Conservation (phyloP, 2,113 vertebrate genomes). For the Scatophagus argus region DNA sequence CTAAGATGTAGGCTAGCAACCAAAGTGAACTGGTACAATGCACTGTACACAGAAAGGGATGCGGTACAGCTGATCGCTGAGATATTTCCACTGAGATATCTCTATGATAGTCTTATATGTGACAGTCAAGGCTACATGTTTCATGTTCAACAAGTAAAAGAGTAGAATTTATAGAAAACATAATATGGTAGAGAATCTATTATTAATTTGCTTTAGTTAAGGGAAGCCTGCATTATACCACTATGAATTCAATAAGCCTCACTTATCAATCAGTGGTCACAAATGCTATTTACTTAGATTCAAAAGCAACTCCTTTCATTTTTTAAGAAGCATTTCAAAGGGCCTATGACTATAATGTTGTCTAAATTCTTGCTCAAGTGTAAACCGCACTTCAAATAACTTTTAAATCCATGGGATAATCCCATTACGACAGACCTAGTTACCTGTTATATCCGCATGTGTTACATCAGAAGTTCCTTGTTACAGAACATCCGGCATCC, state of each 20-base stretch:
- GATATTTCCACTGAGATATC: background rate
- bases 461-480: constrained; percentile 78
- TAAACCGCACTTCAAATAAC: constrained; percentile 75
- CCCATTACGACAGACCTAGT: constrained; percentile 83
- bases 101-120: background rate
- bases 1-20: background rate
- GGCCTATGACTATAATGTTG: background rate
- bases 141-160: background rate
- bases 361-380: constrained; percentile 9
- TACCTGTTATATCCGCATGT: constrained; percentile 72
- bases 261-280: background rate
- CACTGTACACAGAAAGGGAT: constrained; percentile 4
- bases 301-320: background rate
- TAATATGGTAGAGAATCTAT: background rate
- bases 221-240: background rate
- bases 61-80: background rate
- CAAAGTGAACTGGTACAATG: background rate
- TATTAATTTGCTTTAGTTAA: background rate
- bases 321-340: constrained; percentile 7
- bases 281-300: background rate
- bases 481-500: constrained; percentile 54
- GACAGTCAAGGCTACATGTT: background rate
- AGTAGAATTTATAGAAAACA: background rate
- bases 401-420: constrained; percentile 81
- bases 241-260: background rate